These are phyloP conservation scores for Coelopa pilipes DNA, from an alignment of 2,888 invertebrate genomes.

Conservation along the genomic window DNA sequence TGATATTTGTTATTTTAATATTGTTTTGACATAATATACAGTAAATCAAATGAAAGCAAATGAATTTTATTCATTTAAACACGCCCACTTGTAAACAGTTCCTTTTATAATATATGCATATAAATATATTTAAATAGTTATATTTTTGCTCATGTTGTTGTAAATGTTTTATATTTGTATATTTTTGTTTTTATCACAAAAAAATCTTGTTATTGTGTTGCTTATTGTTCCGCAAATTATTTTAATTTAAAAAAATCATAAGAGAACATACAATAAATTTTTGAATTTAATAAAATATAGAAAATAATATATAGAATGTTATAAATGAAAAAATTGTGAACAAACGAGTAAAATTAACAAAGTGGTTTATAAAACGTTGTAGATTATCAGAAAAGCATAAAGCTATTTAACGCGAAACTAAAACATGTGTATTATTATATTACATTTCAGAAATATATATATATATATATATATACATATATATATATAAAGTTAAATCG, in stretches of 20 bases:
- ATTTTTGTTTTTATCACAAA: not conserved
- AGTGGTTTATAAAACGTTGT: constrained; percentile 20
- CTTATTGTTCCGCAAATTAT: not conserved
- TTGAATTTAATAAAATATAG: constrained; percentile 9
- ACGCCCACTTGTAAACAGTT: constrained; percentile 30
- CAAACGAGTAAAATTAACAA: not conserved
- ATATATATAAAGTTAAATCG: constrained; percentile 35
- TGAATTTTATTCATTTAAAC: not conserved
- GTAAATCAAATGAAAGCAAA: too few species aligned
- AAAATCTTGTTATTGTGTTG: not conserved
- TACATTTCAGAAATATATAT: constrained; percentile 39
- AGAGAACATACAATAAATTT: constrained; percentile 18
- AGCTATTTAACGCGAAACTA: not conserved
- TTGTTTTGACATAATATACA: not conserved
- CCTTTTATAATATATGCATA: constrained; percentile 15
- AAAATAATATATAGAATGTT: constrained; percentile 18
- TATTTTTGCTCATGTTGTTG: constrained; percentile 11
- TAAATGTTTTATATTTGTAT: not conserved
- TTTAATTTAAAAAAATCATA: not conserved
- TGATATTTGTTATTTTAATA: not conserved
- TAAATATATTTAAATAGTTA: constrained; percentile 16
- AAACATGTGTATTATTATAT: constrained; percentile 24
- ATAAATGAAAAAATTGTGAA: not conserved
- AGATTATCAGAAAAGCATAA: not conserved
- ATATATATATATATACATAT: constrained; percentile 43